Base-by-base conservation (phyloP, 1,140 invertebrate genomes). In the Caenorhabditis latens region DNA sequence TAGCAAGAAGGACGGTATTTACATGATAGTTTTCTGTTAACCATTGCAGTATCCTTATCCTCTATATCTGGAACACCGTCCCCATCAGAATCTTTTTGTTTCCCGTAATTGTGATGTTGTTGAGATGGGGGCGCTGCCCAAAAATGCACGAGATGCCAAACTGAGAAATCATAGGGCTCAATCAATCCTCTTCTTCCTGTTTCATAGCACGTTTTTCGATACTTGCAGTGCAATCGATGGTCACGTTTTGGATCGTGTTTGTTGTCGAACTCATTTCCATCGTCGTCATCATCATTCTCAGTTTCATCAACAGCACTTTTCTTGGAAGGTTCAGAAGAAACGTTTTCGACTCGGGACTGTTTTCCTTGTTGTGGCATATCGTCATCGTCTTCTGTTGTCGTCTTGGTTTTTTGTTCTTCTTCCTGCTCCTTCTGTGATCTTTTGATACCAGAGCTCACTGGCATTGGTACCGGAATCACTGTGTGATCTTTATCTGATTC, bases 171-270 rank as follows among this genome's bases (percentile, higher is more conserved):
- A 61, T 50, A 75, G 43, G 50, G 40, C 40, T 86, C 46, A 42
- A 86, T 86, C 7, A 86, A 46, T 65, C 85, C 85, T n/a, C 48
- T 21, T 48, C 85, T 63, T 48, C 89, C 88, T 13, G 88, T 88
- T 57, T 90, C 89, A 86, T 90, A 90, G 57, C 90, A 90, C 4
- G 83, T 71, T 50, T 90, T 90, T 0, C 90, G 88, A 71, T 90
- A 90, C 71, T 90, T 90, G 82, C 90, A 90, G 32, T 86, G 67
- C 5, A 88, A 21, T 9, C 82, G 79, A n/a, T 61, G 71, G 11
- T 83, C 82, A 19, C 46, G 79, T 67, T 65, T 67, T 57, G 79
- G 75, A 50, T 83, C 58, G 32, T 87, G 71, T 46, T 79, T 9
- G 46, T 79, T 79, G 46, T 79, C 71, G 19, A 50, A 79, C n/a